A percentile compares a stretch with the other conserved stretches of the same genome.
Evolutionary conservation across 2,113 vertebrate genomes (phyloP).

Genomic region (Pedetes capensis): DNA sequence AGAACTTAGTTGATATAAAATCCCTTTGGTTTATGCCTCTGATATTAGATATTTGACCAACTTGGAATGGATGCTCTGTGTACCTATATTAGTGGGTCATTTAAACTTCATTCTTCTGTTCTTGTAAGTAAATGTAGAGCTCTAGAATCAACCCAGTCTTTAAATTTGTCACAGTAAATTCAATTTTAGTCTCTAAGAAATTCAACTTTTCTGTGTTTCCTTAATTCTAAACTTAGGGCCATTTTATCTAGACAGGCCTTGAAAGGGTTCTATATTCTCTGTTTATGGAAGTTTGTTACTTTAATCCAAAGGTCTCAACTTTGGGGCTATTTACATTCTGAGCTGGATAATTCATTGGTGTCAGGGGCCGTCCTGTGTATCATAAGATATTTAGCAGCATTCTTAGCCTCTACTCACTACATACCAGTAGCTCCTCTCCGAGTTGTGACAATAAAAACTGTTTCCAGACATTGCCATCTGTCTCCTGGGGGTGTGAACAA

Average conservation of each 20-base stretch:
- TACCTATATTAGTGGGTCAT: not conserved
- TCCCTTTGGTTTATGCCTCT: conserved; percentile 23
- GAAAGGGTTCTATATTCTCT: conserved; percentile 13
- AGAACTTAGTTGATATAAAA: not conserved
- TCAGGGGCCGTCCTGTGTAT: not conserved
- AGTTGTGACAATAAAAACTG: not conserved
- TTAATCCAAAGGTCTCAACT: conserved; percentile 6
- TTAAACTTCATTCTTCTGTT: conserved; percentile 24
- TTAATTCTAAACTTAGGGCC: conserved; percentile 20
- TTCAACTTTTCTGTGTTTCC: conserved; percentile 2
- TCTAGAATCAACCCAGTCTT: conserved; percentile 17
- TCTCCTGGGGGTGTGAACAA: not conserved
- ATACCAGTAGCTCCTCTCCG: not conserved
- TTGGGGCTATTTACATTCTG: not conserved
- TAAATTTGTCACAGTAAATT: conserved; percentile 33
- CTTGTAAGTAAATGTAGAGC: not conserved
- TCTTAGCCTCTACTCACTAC: not conserved
- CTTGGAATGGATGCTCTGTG: not conserved
- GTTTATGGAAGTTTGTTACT: conserved; percentile 5
- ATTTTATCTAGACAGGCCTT: not conserved
- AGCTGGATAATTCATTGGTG: not conserved
- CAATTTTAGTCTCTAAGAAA: conserved; percentile 23
- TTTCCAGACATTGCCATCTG: not conserved
- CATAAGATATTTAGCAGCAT: not conserved
- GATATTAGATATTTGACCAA: not conserved